Percentiles rank a stretch among this genome's conserved stretches.
Evolutionary conservation across 2,113 vertebrate species (phyloP).

Genomic region (Pseudorasbora parva): DNA sequence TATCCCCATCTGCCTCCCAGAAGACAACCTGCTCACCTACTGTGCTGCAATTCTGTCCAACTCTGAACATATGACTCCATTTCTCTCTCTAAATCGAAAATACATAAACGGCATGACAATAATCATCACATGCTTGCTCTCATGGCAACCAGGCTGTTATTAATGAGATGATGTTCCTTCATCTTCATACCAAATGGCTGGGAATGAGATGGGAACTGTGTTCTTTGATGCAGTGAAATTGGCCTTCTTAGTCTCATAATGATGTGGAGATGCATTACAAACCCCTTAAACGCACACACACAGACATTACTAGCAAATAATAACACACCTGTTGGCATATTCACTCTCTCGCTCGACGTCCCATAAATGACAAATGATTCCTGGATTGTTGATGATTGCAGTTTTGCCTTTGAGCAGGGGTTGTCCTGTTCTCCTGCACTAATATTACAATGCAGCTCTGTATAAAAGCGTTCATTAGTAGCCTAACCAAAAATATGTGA

Average conservation of each 20-base stretch:
- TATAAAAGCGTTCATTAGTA: not conserved
- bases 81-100: slow-evolving; percentile 26
- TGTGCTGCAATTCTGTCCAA: slow-evolving; percentile 6
- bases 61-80: not conserved
- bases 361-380: not conserved
- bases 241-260: not conserved
- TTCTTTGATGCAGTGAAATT: slow-evolving; percentile 5
- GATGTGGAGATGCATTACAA: not conserved
- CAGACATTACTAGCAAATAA: not conserved
- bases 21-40: not conserved
- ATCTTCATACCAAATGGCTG: slow-evolving; percentile 50
- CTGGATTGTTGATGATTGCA: not conserved
- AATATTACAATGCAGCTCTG: not conserved
- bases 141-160: slow-evolving; percentile 68
- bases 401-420: not conserved
- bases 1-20: slow-evolving; percentile 22
- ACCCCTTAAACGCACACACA: not conserved
- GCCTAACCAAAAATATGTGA: too few species aligned
- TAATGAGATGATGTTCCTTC: slow-evolving; percentile 60
- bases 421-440: not conserved
- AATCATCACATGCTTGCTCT: slow-evolving; percentile 48
- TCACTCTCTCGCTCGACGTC: not conserved
- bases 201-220: slow-evolving; percentile 20
- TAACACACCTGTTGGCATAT: slow-evolving; percentile 10
- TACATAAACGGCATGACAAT: slow-evolving; percentile 52